phyloP scores from a whole-genome alignment of 2,888 invertebrate species.

The Myopa tessellatipennis region DNA sequence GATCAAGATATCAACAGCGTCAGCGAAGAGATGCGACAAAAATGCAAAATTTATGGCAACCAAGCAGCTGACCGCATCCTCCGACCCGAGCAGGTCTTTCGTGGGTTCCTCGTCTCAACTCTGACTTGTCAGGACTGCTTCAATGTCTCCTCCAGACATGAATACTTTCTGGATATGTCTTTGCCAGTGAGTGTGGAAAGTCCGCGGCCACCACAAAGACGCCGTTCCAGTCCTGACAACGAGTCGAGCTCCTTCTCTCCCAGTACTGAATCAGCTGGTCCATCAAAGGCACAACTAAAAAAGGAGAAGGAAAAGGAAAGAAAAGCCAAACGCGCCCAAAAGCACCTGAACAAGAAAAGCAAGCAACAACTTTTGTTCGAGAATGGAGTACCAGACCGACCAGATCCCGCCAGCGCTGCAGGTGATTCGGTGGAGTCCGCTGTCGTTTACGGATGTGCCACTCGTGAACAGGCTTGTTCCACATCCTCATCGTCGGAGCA shows the following conservation, averaged over 20 bases:
- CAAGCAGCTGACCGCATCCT: constrained; percentile 82
- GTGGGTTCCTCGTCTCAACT: constrained; percentile 91
- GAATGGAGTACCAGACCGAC: constrained; percentile 22
- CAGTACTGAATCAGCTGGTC: constrained; percentile 50
- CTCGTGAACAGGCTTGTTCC: constrained; percentile 45
- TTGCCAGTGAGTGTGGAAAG: constrained; percentile 85
- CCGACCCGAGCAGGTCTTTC: constrained; percentile 91
- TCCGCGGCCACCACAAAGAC: constrained; percentile 77
- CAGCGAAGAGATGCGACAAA: constrained; percentile 79
- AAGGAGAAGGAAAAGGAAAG: constrained; percentile 72
- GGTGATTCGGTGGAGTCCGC: not conserved
- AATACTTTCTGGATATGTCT: constrained; percentile 95
- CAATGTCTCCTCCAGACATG: constrained; percentile 86
- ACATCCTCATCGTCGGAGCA: constrained; percentile 72
- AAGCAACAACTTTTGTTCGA: constrained; percentile 39
- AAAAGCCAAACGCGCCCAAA: constrained; percentile 66
- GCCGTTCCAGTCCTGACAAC: constrained; percentile 67
- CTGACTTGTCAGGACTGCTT: constrained; percentile 90
- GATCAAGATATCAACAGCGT: constrained; percentile 82
- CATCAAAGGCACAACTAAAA: constrained; percentile 73
- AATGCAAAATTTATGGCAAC: constrained; percentile 85
- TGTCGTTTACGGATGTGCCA: constrained; percentile 44
- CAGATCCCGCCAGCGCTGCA: constrained; percentile 4
- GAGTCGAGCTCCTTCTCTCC: constrained; percentile 42
- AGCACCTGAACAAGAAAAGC: constrained; percentile 55